Evolutionary conservation across 2,797 vertebrate genomes (phyloP).

Genomic region (Parauchenoglanis ngamensis): DNA sequence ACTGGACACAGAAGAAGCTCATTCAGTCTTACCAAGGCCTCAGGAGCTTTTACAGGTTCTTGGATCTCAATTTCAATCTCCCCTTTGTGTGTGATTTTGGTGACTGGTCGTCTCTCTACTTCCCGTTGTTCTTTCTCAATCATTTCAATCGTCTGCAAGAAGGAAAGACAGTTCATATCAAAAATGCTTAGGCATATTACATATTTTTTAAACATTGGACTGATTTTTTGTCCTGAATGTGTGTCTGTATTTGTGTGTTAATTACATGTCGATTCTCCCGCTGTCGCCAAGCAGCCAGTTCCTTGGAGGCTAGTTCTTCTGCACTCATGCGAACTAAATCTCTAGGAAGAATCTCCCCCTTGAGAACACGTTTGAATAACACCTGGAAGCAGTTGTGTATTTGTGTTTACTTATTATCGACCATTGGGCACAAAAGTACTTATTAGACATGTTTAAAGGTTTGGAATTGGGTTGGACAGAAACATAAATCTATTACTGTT

Average conservation of each 20-base stretch:
- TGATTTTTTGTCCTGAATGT: background rate
- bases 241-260: conserved; percentile 1
- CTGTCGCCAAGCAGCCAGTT: conserved; percentile 95
- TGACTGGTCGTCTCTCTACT: conserved; percentile 93
- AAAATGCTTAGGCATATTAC: background rate
- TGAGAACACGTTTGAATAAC: conserved; percentile 92
- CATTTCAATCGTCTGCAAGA: conserved; percentile 95
- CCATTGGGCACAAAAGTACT: background rate
- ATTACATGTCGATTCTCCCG: conserved; percentile 97
- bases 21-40: conserved; percentile 79
- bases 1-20: background rate
- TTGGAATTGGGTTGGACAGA: background rate
- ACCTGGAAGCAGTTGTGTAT: conserved; percentile 65
- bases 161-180: background rate
- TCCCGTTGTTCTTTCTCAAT: conserved; percentile 98
- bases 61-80: conserved; percentile 99
- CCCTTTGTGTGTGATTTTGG: conserved; percentile 99
- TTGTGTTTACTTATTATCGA: conserved; percentile 21
- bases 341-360: conserved; percentile 91
- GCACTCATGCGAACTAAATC: conserved; percentile 97
- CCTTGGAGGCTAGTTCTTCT: conserved; percentile 96
- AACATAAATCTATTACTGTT: background rate
- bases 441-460: background rate
- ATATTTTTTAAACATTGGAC: background rate
- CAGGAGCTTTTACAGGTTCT: conserved; percentile 87